Conservation (phyloP, 2,888 invertebrate genomes). For the Megastigmus dorsalis region DNA sequence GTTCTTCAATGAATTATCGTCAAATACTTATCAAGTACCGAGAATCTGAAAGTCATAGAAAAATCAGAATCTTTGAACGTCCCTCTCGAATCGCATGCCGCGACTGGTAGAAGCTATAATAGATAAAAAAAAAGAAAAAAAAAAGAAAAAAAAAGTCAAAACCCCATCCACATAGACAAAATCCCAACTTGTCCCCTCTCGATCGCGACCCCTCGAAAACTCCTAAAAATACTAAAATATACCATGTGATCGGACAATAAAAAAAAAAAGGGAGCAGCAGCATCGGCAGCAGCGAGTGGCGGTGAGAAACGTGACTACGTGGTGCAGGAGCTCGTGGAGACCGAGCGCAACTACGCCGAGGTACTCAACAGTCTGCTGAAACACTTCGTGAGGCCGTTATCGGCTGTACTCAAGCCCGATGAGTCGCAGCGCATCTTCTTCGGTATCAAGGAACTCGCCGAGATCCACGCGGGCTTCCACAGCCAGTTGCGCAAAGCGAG, state of each 20-base stretch:
- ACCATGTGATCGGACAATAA: too few relatives aligned
- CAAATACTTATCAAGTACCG: too few relatives aligned
- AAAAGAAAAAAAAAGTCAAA: neutral
- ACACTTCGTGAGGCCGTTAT: slow-evolving; percentile 87
- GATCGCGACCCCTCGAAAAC: neutral
- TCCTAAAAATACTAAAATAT: too few relatives aligned
- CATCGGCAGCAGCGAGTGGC: slow-evolving; percentile 61
- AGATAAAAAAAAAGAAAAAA: neutral
- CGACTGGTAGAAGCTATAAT: too few relatives aligned
- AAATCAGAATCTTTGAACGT: too few relatives aligned
- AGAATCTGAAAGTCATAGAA: too few relatives aligned
- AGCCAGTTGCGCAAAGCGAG: slow-evolving; percentile 86
- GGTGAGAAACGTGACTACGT: slow-evolving; percentile 94
- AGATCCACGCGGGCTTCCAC: slow-evolving; percentile 90
- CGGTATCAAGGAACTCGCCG: slow-evolving; percentile 90
- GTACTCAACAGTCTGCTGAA: slow-evolving; percentile 90
- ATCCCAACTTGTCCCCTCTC: neutral
- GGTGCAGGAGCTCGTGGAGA: slow-evolving; percentile 94
- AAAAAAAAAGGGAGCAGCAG: slow-evolving; percentile 26
- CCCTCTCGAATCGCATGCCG: too few relatives aligned
- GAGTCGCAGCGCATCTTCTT: slow-evolving; percentile 90
- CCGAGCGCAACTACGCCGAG: slow-evolving; percentile 97
- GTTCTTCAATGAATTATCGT: too few relatives aligned
- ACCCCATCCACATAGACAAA: neutral
- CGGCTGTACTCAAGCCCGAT: slow-evolving; percentile 82